These are phyloP conservation scores for Thaumetopoea pityocampa DNA, from an alignment of 1,140 invertebrate genomes.

Conservation along the genomic window DNA sequence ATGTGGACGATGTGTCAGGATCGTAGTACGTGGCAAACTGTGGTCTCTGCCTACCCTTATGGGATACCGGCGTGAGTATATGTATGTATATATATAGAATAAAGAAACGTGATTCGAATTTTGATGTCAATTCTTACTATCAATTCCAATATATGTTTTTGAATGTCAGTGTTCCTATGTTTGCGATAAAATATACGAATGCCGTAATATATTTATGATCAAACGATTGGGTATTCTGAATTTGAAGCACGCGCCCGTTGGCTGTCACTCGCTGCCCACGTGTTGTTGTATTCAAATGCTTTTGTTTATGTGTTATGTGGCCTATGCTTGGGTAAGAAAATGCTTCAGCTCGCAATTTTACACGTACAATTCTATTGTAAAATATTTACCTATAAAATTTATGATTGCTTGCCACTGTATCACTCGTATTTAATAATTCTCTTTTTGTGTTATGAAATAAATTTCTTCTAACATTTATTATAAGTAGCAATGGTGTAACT, in stretches of 20 bases:
- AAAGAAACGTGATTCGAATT: constrained; percentile 6
- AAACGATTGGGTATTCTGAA: constrained; percentile 22
- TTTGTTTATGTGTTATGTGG: constrained; percentile 42
- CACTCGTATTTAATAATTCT: no score
- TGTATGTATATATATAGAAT: not conserved
- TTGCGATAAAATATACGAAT: constrained; percentile 23
- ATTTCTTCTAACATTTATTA: no score
- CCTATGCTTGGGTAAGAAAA: constrained; percentile 34
- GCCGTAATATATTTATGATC: constrained; percentile 42
- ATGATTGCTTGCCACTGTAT: no score
- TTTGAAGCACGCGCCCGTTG: constrained; percentile 38
- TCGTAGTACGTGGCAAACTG: no score
- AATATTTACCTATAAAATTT: constrained; percentile 14
- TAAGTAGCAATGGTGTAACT: no score
- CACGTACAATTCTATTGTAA: constrained; percentile 8
- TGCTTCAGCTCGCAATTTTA: constrained; percentile 29
- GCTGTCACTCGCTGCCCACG: constrained; percentile 43
- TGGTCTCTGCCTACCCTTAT: no score
- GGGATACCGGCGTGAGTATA: no score
- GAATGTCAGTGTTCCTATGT: constrained; percentile 22
- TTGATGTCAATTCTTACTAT: constrained; percentile 14
- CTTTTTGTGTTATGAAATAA: no score
- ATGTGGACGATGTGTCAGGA: no score
- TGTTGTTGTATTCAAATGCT: constrained; percentile 48
- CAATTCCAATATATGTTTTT: constrained; percentile 13